Percentiles rank a stretch among this genome's conserved stretches.
Conservation (phyloP, 2,797 vertebrate species). For the Menidia menidia region DNA sequence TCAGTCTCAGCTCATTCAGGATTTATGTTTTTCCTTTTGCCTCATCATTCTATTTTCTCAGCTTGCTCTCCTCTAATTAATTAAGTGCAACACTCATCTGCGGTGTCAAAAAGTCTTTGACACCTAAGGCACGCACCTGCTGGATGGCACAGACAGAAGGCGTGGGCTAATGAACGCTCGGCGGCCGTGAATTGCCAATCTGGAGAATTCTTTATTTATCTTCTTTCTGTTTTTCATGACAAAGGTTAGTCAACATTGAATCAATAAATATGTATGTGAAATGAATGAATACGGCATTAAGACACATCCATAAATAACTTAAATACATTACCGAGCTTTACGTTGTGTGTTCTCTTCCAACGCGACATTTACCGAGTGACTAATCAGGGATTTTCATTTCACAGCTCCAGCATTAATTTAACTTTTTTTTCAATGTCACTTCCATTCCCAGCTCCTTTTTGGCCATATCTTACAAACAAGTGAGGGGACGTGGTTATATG, state of each 20-base stretch:
- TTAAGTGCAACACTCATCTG: constrained; percentile 22
- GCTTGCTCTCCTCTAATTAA: constrained; percentile 25
- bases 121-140: constrained; percentile 14
- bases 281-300: not conserved
- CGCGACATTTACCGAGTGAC: not conserved
- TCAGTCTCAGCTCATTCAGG: not conserved
- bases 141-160: constrained; percentile 9
- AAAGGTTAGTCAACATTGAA: not conserved
- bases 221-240: not conserved
- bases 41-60: constrained; percentile 23
- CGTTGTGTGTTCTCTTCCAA: too few species aligned
- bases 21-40: not conserved
- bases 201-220: not conserved
- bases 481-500: not conserved
- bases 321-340: too few species aligned
- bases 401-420: not conserved
- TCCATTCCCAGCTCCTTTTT: not conserved
- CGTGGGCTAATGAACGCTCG: constrained; percentile 8
- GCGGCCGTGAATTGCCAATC: not conserved
- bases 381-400: not conserved
- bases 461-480: not conserved
- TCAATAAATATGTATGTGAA: not conserved
- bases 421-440: not conserved
- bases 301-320: not conserved
- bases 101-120: constrained; percentile 22